phyloP scores from a whole-genome alignment of 2,888 invertebrate species.

The Plutella xylostella region DNA sequence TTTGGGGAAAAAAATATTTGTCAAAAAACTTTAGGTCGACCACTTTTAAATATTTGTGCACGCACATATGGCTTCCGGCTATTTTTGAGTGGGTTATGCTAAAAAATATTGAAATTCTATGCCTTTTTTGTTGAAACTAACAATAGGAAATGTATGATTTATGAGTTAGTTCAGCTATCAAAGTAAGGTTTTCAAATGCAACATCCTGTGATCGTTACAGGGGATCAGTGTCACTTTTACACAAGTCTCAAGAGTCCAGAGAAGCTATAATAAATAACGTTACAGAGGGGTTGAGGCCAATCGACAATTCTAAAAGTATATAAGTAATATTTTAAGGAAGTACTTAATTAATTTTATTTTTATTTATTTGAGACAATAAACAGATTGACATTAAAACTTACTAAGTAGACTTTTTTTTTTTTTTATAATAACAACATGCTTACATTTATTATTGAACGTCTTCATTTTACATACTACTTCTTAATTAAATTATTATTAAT shows the following conservation, averaged over 20 bases:
- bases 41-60: constrained; percentile 65
- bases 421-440: too few species aligned
- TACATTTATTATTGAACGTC: too few species aligned
- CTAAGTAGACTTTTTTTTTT: too few species aligned
- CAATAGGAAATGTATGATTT: constrained; percentile 32
- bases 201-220: constrained; percentile 15
- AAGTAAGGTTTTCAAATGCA: constrained; percentile 7
- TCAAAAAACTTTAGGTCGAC: constrained; percentile 48
- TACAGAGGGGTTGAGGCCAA: too few species aligned
- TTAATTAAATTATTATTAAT: too few species aligned
- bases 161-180: constrained; percentile 28
- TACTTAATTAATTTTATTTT: too few species aligned
- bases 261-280: too few species aligned
- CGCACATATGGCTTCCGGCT: constrained; percentile 65
- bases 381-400: too few species aligned
- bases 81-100: constrained; percentile 63
- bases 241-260: background rate
- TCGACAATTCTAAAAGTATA: too few species aligned
- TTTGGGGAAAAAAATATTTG: constrained; percentile 29
- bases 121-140: constrained; percentile 31
- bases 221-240: background rate
- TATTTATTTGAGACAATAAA: too few species aligned
- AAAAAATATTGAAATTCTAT: constrained; percentile 38
- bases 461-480: too few species aligned
- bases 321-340: too few species aligned